phyloP scores from a whole-genome alignment of 2,888 invertebrate species.

The Blera fallax region DNA sequence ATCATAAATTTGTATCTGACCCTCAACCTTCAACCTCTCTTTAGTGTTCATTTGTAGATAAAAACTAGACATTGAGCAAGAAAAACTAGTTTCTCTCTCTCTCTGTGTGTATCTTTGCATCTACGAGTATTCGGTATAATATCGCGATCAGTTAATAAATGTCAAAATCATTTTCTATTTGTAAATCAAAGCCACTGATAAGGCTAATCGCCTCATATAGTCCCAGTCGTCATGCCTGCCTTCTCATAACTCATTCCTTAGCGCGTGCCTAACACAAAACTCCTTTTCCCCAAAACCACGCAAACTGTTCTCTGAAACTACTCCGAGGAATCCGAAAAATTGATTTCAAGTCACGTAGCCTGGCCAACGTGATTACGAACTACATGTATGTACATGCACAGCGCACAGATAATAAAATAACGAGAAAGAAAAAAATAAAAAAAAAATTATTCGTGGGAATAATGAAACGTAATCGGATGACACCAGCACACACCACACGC shows the following conservation, averaged over 20 bases:
- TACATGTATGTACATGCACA: constrained; percentile 59
- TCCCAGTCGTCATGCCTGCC: not conserved
- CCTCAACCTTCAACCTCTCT: constrained; percentile 62
- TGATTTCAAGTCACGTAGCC: constrained; percentile 70
- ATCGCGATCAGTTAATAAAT: constrained; percentile 51
- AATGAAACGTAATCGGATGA: constrained; percentile 71
- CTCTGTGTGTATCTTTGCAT: not conserved
- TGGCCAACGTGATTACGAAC: constrained; percentile 67
- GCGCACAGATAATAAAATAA: constrained; percentile 63
- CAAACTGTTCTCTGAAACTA: not conserved
- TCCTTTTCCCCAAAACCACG: constrained; percentile 5
- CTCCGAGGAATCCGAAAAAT: constrained; percentile 64
- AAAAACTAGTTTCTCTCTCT: not conserved
- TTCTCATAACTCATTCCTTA: constrained; percentile 51
- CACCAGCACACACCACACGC: constrained; percentile 65
- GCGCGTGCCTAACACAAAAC: constrained; percentile 60
- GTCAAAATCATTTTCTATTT: constrained; percentile 54
- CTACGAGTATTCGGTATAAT: not conserved
- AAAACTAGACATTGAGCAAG: constrained; percentile 1
- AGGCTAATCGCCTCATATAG: constrained; percentile 34
- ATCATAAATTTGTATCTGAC: constrained; percentile 53
- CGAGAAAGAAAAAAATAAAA: constrained; percentile 2
- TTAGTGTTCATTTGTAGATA: constrained; percentile 55
- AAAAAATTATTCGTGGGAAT: constrained; percentile 66
- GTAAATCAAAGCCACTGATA: constrained; percentile 63